Evolutionary conservation across 2,888 invertebrate species (phyloP).

Genomic region (Entomobrya proxima): DNA sequence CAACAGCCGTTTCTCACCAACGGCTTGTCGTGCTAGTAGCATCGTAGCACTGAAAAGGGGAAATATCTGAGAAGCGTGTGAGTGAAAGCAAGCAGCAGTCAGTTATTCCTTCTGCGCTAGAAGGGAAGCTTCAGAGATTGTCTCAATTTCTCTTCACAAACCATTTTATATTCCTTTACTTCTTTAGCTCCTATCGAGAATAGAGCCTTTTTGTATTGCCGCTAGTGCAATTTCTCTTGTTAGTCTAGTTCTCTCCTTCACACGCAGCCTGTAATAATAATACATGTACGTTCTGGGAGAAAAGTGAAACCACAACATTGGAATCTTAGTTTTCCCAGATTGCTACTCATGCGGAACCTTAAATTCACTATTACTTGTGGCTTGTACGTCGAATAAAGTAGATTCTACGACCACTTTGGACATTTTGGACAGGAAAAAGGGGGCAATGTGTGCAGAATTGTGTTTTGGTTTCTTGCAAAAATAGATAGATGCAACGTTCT

Average conservation of each 20-base stretch:
- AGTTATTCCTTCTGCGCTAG: slow-evolving; percentile 12
- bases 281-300: background rate
- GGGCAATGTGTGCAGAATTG: background rate
- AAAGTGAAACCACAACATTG: background rate
- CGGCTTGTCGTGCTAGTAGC: background rate
- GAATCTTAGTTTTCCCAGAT: slow-evolving; percentile 13
- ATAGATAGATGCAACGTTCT: background rate
- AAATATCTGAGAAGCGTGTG: background rate
- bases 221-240: background rate
- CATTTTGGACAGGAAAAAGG: background rate
- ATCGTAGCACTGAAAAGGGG: too few relatives aligned
- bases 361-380: background rate
- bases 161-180: slow-evolving; percentile 12
- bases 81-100: slow-evolving; percentile 53
- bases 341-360: background rate
- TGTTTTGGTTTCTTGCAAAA: background rate
- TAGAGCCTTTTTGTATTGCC: background rate
- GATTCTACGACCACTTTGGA: background rate
- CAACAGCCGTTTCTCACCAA: background rate
- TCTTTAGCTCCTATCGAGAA: slow-evolving; percentile 6
- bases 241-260: background rate
- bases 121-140: slow-evolving; percentile 32
- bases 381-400: background rate
- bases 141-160: slow-evolving; percentile 24
- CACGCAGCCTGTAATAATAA: too few relatives aligned